phyloP scores from a whole-genome alignment of 2,113 vertebrate genomes.

The Myrmecophaga tridactyla region DNA sequence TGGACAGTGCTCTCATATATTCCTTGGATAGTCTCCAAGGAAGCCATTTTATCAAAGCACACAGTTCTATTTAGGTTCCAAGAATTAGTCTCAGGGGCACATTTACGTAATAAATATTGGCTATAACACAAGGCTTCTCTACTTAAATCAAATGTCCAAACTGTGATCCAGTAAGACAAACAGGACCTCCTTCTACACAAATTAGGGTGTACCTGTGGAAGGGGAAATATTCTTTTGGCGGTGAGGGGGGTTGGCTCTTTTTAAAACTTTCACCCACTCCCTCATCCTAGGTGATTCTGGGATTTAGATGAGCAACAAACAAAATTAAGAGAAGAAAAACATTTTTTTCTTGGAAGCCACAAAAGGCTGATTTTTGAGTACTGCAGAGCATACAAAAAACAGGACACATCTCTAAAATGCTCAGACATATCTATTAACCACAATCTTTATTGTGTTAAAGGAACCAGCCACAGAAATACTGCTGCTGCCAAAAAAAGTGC shows the following conservation, averaged over 20 bases:
- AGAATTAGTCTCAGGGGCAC: background rate
- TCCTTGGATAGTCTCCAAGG: background rate
- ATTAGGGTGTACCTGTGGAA: background rate
- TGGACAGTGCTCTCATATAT: background rate
- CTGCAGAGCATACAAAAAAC: background rate
- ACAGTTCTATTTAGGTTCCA: background rate
- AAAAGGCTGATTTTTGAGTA: background rate
- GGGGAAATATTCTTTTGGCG: background rate
- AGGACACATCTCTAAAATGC: background rate
- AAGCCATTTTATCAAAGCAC: background rate
- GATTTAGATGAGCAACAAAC: slow-evolving; percentile 28
- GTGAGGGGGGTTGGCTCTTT: background rate
- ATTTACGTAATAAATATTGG: background rate
- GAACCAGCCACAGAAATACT: background rate
- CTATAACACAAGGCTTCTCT: background rate
- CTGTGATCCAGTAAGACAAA: background rate
- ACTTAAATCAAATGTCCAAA: background rate
- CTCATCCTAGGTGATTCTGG: slow-evolving; percentile 15
- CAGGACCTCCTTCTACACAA: background rate
- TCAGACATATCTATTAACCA: slow-evolving; percentile 32
- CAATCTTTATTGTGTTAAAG: slow-evolving; percentile 16
- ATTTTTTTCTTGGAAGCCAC: slow-evolving; percentile 17
- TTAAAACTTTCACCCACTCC: slow-evolving; percentile 8
- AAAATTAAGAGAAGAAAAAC: slow-evolving; percentile 20
- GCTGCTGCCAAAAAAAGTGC: slow-evolving; percentile 20